Evolutionary conservation across 1,140 invertebrate genomes (phyloP), one percentile per base, ranked within the genome.

Genomic region (Drosophila rhopaloa): DNA sequence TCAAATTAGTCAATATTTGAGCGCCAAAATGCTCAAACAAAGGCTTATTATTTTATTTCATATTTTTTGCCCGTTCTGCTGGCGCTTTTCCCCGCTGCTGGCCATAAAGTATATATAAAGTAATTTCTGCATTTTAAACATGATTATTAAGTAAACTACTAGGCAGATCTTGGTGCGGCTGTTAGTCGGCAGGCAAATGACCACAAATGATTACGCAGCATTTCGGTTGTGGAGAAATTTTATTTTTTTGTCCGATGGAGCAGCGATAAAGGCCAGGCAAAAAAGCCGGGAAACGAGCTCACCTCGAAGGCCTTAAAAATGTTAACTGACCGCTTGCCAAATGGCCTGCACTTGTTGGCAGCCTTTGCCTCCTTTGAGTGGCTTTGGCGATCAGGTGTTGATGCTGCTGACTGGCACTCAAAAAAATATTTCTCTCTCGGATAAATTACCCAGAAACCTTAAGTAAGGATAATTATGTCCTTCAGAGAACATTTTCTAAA

Each of bases 1-100:
- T 65, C 66, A 89, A 89, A 89, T 89, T 89, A 89, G 84, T 84
- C 81, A 89, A 90, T 89, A 89, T 89, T 89, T 78, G 84, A 88
- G 80, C 80, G 66, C 75, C 79, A 82, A 86, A 85, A 81, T 66
- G 72, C 66, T 68, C 75, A 67, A 79, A 79, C 62, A 79, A 86
- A 82, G 75, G 65, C 79, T 89, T 83, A 86, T 86, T 86, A 89
- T 89, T 89, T 89, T 78, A 84, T 83, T 76, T 83, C 75, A 68
- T 65, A 55, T 65, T 55, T 82, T 81, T 76, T 47, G 38, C 29
- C 37, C 66, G 44, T 57, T 71, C 67, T 70, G 50, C 0, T 29
- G 41, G 38, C 43, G 65, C 67, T 29, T 79, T 79, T 48, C 68
- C 47, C 54, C 61, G 62, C 56, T 79, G 48, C 79, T 62, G 65